These are phyloP conservation scores for Eulemur coronatus DNA, from an alignment of 2,797 vertebrate species.

Conservation along the genomic window DNA sequence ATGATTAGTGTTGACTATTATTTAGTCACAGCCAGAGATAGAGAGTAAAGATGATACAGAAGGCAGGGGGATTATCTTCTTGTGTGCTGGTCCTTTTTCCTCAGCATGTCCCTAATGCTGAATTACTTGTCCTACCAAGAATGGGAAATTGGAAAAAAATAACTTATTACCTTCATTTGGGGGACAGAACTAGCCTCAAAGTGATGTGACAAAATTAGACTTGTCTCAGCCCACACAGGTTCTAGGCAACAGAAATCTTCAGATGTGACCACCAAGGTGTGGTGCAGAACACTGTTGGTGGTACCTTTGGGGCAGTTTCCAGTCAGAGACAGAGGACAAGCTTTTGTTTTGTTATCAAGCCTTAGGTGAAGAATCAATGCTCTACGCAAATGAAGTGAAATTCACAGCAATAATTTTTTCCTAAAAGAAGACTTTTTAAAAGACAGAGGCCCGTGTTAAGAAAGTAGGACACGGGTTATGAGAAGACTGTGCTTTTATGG, in stretches of 20 bases:
- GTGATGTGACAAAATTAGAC: background rate
- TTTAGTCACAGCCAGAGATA: background rate
- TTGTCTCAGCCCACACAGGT: background rate
- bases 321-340: background rate
- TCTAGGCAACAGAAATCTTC: background rate
- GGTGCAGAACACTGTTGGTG: background rate
- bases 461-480: background rate
- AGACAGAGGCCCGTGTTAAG: background rate
- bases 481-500: background rate
- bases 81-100: background rate
- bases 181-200: background rate
- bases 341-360: background rate
- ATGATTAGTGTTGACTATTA: background rate
- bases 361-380: background rate
- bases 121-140: background rate
- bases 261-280: background rate
- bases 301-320: background rate
- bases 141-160: background rate
- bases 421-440: background rate
- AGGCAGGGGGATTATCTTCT: background rate
- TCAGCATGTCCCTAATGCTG: background rate
- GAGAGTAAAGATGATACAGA: background rate
- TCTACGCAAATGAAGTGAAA: background rate
- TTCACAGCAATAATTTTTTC: background rate
- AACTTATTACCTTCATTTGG: background rate